Conservation (phyloP, 2,888 invertebrate species). For the Sinhomidia bicolor region DNA sequence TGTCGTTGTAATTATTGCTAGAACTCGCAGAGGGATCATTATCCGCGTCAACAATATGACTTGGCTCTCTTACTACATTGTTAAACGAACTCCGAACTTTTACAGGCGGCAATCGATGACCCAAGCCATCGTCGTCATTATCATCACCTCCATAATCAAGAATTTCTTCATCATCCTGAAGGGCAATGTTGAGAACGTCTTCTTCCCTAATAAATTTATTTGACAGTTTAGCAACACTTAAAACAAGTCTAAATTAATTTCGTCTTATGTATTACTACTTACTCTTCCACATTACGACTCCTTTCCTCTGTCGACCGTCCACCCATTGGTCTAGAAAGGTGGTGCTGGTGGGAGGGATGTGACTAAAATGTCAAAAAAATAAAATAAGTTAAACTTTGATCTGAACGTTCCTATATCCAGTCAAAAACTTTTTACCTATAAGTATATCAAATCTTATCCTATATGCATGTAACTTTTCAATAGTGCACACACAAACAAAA, state of each 20-base stretch:
- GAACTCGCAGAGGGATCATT: not conserved
- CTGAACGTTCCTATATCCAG: too few species aligned
- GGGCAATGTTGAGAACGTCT: constrained; percentile 75
- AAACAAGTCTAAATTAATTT: too few species aligned
- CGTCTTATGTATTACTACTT: not conserved
- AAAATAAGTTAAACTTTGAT: not conserved
- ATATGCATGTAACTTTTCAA: too few species aligned
- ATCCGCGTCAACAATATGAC: not conserved
- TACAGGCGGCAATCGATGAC: constrained; percentile 50
- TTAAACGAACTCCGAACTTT: constrained; percentile 44
- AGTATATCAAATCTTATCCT: too few species aligned
- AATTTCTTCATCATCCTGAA: constrained; percentile 74
- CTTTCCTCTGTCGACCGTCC: not conserved
- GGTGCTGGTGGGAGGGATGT: constrained; percentile 29
- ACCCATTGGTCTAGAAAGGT: not conserved
- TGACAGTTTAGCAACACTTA: too few species aligned
- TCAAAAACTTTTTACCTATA: too few species aligned
- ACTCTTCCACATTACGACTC: constrained; percentile 33
- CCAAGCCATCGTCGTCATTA: constrained; percentile 2
- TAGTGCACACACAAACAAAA: too few species aligned
- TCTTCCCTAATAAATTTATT: constrained; percentile 63
- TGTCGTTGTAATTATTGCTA: not conserved
- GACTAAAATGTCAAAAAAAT: not conserved
- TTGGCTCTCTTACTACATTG: constrained; percentile 7
- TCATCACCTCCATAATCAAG: constrained; percentile 71